Percentiles rank a stretch among this genome's conserved stretches.
Conservation (phyloP, 2,888 invertebrate species). For the Caenorhabditis virilis region DNA sequence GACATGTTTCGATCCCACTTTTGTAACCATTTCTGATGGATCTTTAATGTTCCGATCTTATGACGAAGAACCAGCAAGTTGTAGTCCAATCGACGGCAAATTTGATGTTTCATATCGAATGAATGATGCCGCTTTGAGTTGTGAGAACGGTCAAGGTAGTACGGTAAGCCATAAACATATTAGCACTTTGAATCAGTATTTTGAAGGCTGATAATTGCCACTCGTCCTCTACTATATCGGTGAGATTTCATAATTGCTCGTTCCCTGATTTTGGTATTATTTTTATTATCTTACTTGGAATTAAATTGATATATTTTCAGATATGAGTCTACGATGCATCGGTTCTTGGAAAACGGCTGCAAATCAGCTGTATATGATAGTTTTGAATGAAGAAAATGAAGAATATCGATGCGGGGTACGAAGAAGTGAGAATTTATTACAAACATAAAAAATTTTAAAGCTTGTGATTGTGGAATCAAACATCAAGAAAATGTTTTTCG, state of each 20-base stretch:
- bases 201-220: constrained; percentile 51
- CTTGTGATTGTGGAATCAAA: constrained; percentile 19
- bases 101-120: constrained; percentile 49
- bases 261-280: constrained; percentile 54
- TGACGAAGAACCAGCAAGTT: constrained; percentile 40
- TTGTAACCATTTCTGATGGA: constrained; percentile 49
- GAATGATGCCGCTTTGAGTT: constrained; percentile 42
- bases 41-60: constrained; percentile 44
- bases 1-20: constrained; percentile 50
- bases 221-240: constrained; percentile 26
- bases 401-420: constrained; percentile 55
- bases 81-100: constrained; percentile 52
- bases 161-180: too few relatives aligned
- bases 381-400: constrained; percentile 53
- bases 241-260: constrained; percentile 53
- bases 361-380: constrained; percentile 37
- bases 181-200: too few relatives aligned
- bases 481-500: constrained; percentile 32
- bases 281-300: neutral
- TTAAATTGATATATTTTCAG: constrained; percentile 7
- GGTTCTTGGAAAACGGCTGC: constrained; percentile 43
- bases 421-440: neutral
- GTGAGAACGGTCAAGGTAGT: constrained; percentile 41
- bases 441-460: constrained; percentile 7
- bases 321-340: constrained; percentile 47